Base-by-base conservation (phyloP, 1,140 invertebrate species). In the Cataglyphis hispanica region DNA sequence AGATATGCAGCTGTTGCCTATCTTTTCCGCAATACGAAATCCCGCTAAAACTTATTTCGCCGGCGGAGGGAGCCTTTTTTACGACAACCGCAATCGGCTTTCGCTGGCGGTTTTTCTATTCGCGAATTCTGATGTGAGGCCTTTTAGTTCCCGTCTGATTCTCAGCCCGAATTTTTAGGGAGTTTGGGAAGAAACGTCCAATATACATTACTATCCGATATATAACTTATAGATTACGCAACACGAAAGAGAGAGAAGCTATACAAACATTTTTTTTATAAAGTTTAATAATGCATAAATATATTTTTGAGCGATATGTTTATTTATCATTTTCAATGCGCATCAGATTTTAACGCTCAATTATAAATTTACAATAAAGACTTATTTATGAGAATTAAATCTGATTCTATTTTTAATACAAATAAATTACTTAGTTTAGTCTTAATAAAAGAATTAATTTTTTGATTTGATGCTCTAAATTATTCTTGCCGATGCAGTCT, bases 1-100 rank as follows among this genome's bases (percentile, higher is more conserved):
- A 84, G 46, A 34, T 56, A 76, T 84, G 85, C 85, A 77, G 37
- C 37, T 69, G 86, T 83, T 90, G 77, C 75, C 84, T 58, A 50
- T 83, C 64, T 74, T 72, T 76, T 78, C 70, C 75, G 67, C 80
- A 74, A 77, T 84, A 67, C 87, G 80, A 88, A 84, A 76, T 87
- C 87, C 50, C 34, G 56, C 43, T 76, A 77, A 87, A 86, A 87
- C 69, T 80, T 37, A 66, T 46, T 72, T 80, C 10, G 34, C 61
- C 19, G 11, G 19, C 58, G 37, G 19, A 63, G 27, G 27, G 43
- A 50, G 3, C 5, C 46, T 46, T 85, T 76, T 76, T 76, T 72
- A 53, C 67, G 6, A 3, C n/a, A n/a, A 8, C 78, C 78, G 34
- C 78, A 83, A 83, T 83, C 78, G 78, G 78, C 78, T 83, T 60